phyloP scores from a whole-genome alignment of 2,113 vertebrate genomes.

The Taurulus bubalis region DNA sequence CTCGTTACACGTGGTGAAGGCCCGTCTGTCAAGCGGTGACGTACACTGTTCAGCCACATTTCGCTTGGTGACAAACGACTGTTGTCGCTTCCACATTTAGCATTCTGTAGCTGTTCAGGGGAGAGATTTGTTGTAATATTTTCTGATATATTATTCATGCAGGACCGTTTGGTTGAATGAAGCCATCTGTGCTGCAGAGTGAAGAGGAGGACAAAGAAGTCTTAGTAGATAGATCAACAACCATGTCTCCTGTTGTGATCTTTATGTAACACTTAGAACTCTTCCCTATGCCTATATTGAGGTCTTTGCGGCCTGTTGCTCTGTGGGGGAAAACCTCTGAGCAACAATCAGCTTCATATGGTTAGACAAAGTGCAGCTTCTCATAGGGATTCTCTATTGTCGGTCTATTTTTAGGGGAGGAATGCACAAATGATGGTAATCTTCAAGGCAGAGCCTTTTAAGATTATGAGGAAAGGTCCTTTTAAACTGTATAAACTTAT shows the following conservation, averaged over 20 bases:
- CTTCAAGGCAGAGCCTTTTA: conserved; percentile 54
- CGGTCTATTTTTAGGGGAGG: conserved; percentile 66
- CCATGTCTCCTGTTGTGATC: conserved; percentile 14
- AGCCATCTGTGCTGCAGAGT: conserved; percentile 62
- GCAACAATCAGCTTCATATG: conserved; percentile 44
- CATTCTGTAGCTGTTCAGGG: conserved; percentile 9
- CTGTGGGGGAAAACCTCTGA: conserved; percentile 23
- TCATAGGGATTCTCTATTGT: conserved; percentile 64
- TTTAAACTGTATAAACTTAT: conserved; percentile 54
- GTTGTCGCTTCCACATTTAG: conserved; percentile 36
- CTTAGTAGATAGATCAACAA: conserved; percentile 32
- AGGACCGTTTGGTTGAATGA: conserved; percentile 58
- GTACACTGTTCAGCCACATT: conserved; percentile 8
- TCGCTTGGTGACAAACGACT: conserved; percentile 10
- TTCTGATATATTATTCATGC: conserved; percentile 61
- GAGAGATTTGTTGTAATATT: conserved; percentile 32
- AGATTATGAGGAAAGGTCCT: conserved; percentile 58
- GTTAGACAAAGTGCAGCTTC: conserved; percentile 48
- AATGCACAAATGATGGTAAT: conserved; percentile 70
- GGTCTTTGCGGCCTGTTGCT: conserved; percentile 4
- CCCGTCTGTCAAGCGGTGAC: conserved; percentile 45
- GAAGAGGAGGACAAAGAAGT: conserved; percentile 53
- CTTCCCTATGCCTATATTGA: conserved; percentile 32
- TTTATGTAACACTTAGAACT: conserved; percentile 49
- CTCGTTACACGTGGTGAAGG: conserved; percentile 35